These are phyloP conservation scores for Agrochola macilenta DNA, from an alignment of 2,888 invertebrate genomes.

Conservation along the genomic window DNA sequence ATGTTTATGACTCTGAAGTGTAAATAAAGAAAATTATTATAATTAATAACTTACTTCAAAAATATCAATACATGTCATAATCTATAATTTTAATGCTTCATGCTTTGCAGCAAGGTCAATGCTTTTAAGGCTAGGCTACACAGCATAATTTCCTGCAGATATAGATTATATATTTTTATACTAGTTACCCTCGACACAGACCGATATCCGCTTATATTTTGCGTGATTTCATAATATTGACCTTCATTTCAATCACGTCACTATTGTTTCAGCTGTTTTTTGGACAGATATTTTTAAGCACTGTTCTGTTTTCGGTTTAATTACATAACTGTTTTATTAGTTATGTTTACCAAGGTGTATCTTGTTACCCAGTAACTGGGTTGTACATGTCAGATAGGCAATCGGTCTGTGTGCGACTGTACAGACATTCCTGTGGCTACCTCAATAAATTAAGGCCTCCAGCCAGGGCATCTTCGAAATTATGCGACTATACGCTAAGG, in stretches of 20 bases:
- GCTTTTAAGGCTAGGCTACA: slow-evolving; percentile 31
- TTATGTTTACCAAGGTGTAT: too few species aligned
- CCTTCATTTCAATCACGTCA: slow-evolving; percentile 37
- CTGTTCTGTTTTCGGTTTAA: not conserved
- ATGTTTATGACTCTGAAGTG: not conserved
- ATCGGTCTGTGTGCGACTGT: too few species aligned
- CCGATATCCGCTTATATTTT: slow-evolving; percentile 51
- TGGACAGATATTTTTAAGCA: not conserved
- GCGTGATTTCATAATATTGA: slow-evolving; percentile 34
- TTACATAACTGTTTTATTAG: not conserved
- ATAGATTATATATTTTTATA: slow-evolving; percentile 41
- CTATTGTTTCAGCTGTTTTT: slow-evolving; percentile 10
- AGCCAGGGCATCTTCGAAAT: too few species aligned
- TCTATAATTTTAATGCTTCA: not conserved
- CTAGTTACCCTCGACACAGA: slow-evolving; percentile 64
- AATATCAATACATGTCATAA: not conserved
- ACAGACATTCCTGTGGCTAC: too few species aligned
- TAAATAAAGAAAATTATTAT: not conserved
- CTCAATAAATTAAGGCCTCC: too few species aligned
- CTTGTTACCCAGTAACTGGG: too few species aligned
- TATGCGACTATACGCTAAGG: too few species aligned
- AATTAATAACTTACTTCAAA: not conserved
- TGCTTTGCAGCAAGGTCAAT: slow-evolving; percentile 45
- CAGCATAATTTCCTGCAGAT: slow-evolving; percentile 39
- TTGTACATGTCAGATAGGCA: too few species aligned